These are phyloP conservation scores for Steinernema khuongi DNA, from an alignment of 1,140 invertebrate genomes.

Conservation along the genomic window DNA sequence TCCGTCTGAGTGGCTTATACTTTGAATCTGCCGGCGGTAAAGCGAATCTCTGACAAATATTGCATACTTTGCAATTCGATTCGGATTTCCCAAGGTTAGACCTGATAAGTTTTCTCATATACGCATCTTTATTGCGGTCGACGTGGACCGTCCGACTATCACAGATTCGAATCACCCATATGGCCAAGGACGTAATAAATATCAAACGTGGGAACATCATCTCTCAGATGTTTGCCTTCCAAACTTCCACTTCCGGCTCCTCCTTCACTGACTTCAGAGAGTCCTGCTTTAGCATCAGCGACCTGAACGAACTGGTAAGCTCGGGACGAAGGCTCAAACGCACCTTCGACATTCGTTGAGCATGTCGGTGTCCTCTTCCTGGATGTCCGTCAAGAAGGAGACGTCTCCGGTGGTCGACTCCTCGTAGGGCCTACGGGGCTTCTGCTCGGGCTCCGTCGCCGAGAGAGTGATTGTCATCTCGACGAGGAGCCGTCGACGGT, in stretches of 20 bases:
- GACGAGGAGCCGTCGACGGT: constrained; percentile 47
- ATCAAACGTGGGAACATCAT: not conserved
- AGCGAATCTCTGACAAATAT: no score
- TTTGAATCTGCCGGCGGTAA: no score
- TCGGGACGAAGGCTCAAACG: not conserved
- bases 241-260: not conserved
- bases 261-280: not conserved
- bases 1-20: no score
- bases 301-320: not conserved
- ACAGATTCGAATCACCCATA: not conserved
- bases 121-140: not conserved
- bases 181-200: not conserved
- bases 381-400: constrained; percentile 20
- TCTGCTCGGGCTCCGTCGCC: constrained; percentile 1
- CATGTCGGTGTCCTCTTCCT: constrained; percentile 17
- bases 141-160: not conserved
- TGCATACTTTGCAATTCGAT: no score
- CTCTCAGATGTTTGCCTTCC: not conserved
- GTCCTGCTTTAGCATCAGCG: not conserved
- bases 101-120: no score
- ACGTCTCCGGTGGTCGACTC: constrained; percentile 8
- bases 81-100: no score
- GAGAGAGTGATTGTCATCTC: constrained; percentile 50
- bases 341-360: not conserved
- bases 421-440: constrained; percentile 9